Percentiles rank a stretch among this genome's conserved stretches.
Evolutionary conservation across 2,797 vertebrate genomes (phyloP).

Genomic region (Acanthurus lineatus): DNA sequence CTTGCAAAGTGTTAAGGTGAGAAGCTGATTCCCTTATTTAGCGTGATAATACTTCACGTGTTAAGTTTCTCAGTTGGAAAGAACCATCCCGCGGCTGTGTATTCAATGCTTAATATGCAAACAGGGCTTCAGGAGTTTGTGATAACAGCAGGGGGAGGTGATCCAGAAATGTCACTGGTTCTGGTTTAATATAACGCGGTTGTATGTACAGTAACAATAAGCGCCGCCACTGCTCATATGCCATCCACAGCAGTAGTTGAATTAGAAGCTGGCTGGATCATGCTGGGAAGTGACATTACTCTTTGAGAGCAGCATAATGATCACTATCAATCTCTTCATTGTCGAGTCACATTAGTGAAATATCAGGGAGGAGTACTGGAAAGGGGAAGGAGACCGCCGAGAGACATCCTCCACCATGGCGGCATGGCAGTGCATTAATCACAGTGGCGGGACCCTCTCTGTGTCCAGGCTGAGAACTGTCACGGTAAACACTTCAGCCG

Average conservation of each 20-base stretch:
- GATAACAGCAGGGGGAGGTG: constrained; percentile 45
- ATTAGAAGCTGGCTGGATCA: constrained; percentile 74
- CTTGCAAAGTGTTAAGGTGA: constrained; percentile 79
- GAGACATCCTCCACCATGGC: constrained; percentile 76
- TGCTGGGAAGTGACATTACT: constrained; percentile 81
- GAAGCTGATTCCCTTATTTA: constrained; percentile 84
- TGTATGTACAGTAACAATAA: constrained; percentile 58
- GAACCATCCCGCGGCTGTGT: constrained; percentile 43
- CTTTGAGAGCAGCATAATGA: constrained; percentile 83
- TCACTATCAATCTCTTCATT: constrained; percentile 84
- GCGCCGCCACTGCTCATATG: constrained; percentile 41
- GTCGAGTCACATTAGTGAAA: constrained; percentile 84
- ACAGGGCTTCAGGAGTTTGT: constrained; percentile 39
- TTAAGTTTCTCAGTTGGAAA: constrained; percentile 36
- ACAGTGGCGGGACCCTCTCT: constrained; percentile 69
- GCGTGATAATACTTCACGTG: constrained; percentile 69
- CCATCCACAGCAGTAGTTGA: constrained; percentile 67
- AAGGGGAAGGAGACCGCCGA: constrained; percentile 77
- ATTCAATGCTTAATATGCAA: constrained; percentile 43
- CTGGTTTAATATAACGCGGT: constrained; percentile 50
- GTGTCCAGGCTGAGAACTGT: constrained; percentile 73
- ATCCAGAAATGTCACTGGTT: constrained; percentile 54
- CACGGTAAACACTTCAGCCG: constrained; percentile 71
- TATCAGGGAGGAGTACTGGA: constrained; percentile 78
- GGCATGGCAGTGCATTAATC: constrained; percentile 83